These are phyloP conservation scores for Xiphias gladius DNA, from an alignment of 2,113 vertebrate species.

Conservation along the genomic window DNA sequence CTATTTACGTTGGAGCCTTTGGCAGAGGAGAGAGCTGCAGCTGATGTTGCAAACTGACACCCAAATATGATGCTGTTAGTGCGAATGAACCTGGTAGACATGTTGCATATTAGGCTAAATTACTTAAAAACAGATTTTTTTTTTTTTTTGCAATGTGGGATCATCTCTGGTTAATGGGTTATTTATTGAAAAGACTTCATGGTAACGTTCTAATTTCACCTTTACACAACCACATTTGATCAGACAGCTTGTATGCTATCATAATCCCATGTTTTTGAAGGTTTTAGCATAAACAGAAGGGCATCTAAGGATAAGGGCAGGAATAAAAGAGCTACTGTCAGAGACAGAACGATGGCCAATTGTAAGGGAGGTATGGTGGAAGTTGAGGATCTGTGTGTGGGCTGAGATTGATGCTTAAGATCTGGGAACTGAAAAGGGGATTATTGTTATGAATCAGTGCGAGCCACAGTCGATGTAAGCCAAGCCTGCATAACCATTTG, in stretches of 20 bases:
- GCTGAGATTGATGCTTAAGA: constrained; percentile 54
- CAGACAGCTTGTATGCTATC: background rate
- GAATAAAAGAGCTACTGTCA: constrained; percentile 16
- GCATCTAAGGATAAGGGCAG: constrained; percentile 21
- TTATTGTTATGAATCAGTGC: constrained; percentile 57
- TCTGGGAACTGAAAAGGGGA: constrained; percentile 41
- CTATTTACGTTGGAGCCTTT: background rate
- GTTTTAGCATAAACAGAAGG: constrained; percentile 1
- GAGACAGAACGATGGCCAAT: constrained; percentile 33
- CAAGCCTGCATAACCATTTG: constrained; percentile 49
- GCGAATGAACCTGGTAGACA: background rate
- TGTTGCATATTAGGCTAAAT: background rate
- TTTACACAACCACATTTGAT: constrained; percentile 3
- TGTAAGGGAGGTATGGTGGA: constrained; percentile 28
- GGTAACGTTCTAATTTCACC: background rate
- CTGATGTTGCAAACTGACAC: background rate
- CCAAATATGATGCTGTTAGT: background rate
- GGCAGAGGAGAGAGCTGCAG: background rate
- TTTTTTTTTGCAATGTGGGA: background rate
- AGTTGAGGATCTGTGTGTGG: constrained; percentile 47
- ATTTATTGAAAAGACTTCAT: constrained; percentile 4
- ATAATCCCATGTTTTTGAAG: background rate
- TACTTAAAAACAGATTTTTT: too few relatives aligned
- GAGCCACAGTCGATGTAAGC: constrained; percentile 21
- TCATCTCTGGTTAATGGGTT: background rate